Evolutionary conservation across 2,113 vertebrate genomes (phyloP).

Genomic region (Tamias sibiricus): DNA sequence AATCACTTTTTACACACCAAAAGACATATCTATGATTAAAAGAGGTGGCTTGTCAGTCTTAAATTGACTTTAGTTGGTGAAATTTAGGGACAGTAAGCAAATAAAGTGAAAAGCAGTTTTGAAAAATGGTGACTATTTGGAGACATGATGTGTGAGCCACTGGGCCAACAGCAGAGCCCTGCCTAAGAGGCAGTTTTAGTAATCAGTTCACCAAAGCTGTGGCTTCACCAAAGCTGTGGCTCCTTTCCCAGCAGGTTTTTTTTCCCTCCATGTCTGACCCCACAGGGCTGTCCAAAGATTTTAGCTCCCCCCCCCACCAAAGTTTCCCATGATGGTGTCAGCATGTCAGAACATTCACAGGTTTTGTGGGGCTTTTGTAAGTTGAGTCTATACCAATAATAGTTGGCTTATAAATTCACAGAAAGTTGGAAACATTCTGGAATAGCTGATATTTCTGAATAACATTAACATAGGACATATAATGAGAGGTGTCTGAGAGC

Average conservation of each 20-base stretch:
- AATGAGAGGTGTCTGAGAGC: conserved; percentile 28
- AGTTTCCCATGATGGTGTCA: background rate
- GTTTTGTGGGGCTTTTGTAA: background rate
- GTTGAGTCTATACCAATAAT: background rate
- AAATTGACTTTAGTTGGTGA: conserved; percentile 28
- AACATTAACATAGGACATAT: background rate
- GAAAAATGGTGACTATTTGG: background rate
- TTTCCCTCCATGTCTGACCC: background rate
- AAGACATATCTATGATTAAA: background rate
- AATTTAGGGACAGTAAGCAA: conserved; percentile 41
- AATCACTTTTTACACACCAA: background rate
- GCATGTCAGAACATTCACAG: background rate
- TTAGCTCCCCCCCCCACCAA: too few relatives aligned
- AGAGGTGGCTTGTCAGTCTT: background rate
- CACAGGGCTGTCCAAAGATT: background rate
- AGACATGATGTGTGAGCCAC: background rate
- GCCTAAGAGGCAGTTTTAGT: background rate
- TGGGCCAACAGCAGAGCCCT: background rate
- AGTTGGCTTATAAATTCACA: conserved; percentile 10
- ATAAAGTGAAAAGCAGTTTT: conserved; percentile 1
- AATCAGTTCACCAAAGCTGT: background rate
- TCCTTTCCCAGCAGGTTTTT: conserved; percentile 34
- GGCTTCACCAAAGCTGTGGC: background rate
- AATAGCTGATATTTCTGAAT: conserved; percentile 13
- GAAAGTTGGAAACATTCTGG: conserved; percentile 47